Conservation (phyloP, 2,888 invertebrate species). For the Thyatira batis region DNA sequence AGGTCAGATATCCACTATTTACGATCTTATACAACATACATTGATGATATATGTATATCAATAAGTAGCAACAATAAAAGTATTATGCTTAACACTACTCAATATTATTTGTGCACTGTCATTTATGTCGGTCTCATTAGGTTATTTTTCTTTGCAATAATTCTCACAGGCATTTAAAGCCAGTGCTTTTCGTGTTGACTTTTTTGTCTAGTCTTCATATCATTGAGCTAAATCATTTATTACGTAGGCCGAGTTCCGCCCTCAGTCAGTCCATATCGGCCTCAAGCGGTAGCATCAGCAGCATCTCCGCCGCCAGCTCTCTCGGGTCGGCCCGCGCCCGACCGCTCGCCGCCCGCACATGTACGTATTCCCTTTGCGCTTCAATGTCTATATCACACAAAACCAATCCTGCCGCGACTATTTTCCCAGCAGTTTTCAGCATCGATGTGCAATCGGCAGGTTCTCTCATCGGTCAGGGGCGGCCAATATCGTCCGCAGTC, state of each 20-base stretch:
- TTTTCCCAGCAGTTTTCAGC: not conserved
- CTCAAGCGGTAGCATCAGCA: conserved; percentile 82
- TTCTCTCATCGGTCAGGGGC: conserved; percentile 88
- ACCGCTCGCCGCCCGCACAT: conserved; percentile 88
- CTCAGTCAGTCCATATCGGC: conserved; percentile 89
- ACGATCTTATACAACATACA: not conserved
- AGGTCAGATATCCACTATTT: conserved; percentile 43
- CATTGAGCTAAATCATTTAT: conserved; percentile 3
- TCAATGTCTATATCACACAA: not conserved
- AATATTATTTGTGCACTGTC: not conserved
- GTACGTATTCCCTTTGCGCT: conserved; percentile 57
- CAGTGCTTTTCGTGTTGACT: not conserved
- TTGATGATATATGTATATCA: not conserved
- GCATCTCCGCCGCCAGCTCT: conserved; percentile 82
- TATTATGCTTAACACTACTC: not conserved
- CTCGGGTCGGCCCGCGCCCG: conserved; percentile 81
- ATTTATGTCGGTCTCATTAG: not conserved
- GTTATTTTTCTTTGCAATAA: not conserved
- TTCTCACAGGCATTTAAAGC: not conserved
- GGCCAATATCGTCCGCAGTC: conserved; percentile 88
- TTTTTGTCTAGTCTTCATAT: not conserved
- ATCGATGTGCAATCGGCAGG: conserved; percentile 55
- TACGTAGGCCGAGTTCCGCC: conserved; percentile 87
- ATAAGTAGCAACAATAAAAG: not conserved
- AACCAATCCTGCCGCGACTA: not conserved